Evolutionary conservation across 1,140 invertebrate genomes (phyloP).

Genomic region (Bombyx mandarina): DNA sequence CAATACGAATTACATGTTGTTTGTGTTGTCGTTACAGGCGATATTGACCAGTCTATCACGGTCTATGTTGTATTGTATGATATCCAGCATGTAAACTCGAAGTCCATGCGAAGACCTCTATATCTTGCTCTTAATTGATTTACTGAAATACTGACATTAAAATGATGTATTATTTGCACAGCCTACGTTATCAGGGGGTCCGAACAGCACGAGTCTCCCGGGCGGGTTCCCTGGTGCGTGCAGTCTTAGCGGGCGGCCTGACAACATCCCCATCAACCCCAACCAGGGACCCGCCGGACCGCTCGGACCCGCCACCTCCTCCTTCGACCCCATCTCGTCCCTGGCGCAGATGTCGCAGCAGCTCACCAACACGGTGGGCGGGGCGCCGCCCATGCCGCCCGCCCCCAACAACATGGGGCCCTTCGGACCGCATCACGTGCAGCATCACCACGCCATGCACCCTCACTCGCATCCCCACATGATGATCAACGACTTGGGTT

Average conservation of each 20-base stretch:
- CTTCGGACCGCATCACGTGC: slow-evolving; percentile 66
- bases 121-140: too few relatives aligned
- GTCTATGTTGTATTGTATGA: too few relatives aligned
- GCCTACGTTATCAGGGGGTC: slow-evolving; percentile 57
- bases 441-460: slow-evolving; percentile 60
- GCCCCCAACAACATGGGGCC: slow-evolving; percentile 73
- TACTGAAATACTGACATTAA: background rate
- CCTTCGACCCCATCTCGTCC: slow-evolving; percentile 93
- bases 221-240: slow-evolving; percentile 52
- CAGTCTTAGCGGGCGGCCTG: slow-evolving; percentile 72
- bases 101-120: too few relatives aligned
- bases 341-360: slow-evolving; percentile 95
- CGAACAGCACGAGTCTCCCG: slow-evolving; percentile 54
- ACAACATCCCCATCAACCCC: slow-evolving; percentile 88
- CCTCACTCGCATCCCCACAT: slow-evolving; percentile 59
- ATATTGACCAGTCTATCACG: too few relatives aligned
- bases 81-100: too few relatives aligned
- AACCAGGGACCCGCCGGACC: slow-evolving; percentile 71
- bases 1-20: background rate
- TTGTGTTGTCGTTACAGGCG: too few relatives aligned
- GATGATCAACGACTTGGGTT: slow-evolving; percentile 66
- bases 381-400: slow-evolving; percentile 67
- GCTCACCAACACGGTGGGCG: slow-evolving; percentile 79
- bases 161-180: slow-evolving; percentile 17
- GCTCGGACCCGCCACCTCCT: slow-evolving; percentile 72